These are phyloP conservation scores for Argynnis bischoffii DNA, from an alignment of 2,888 invertebrate genomes.

Conservation along the genomic window DNA sequence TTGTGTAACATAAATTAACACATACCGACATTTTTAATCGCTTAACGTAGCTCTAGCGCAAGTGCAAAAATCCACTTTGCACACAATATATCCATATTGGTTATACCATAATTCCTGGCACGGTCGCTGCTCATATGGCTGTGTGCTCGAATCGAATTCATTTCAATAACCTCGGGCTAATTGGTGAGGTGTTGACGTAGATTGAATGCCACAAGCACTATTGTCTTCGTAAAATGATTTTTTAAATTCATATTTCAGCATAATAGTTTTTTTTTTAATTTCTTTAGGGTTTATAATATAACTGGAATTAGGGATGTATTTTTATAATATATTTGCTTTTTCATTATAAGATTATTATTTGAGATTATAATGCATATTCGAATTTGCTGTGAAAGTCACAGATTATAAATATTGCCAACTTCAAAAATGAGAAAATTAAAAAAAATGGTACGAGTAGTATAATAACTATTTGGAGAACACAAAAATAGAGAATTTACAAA, in stretches of 20 bases:
- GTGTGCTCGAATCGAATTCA: slow-evolving; percentile 55
- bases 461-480: too few species aligned
- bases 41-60: slow-evolving; percentile 10
- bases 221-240: slow-evolving; percentile 33
- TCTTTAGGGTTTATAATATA: too few species aligned
- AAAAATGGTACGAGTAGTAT: too few species aligned
- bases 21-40: background rate
- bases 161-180: slow-evolving; percentile 53
- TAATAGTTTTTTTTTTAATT: background rate
- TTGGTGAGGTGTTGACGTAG: slow-evolving; percentile 52
- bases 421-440: too few species aligned
- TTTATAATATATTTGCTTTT: too few species aligned
- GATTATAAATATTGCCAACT: too few species aligned
- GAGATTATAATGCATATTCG: too few species aligned
- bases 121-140: slow-evolving; percentile 30
- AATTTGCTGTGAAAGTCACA: too few species aligned
- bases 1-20: too few species aligned
- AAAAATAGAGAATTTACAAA: too few species aligned
- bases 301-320: too few species aligned
- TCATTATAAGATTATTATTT: too few species aligned
- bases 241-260: slow-evolving; percentile 20
- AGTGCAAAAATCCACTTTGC: slow-evolving; percentile 27
- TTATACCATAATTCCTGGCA: slow-evolving; percentile 31
- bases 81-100: slow-evolving; percentile 37
- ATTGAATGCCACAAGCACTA: slow-evolving; percentile 35